These are phyloP conservation scores for Ceratitis capitata DNA, from an alignment of 1,140 invertebrate species.

Conservation along the genomic window DNA sequence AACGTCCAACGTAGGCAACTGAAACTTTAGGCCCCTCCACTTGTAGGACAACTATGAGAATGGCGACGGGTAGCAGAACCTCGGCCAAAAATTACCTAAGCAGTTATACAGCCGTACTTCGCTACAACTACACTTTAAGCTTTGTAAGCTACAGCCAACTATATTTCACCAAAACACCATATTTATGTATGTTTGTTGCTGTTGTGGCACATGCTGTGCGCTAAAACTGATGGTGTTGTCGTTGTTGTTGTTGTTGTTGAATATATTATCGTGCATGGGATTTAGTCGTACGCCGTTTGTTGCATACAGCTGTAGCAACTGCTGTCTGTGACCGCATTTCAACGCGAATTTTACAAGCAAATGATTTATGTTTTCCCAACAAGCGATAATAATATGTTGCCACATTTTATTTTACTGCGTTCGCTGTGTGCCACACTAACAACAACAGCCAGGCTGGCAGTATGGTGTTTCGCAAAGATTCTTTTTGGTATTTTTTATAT, in stretches of 20 bases:
- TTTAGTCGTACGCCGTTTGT: not conserved
- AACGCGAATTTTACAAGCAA: constrained; percentile 28
- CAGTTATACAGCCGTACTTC: not conserved
- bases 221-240: too few species aligned
- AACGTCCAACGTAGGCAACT: too few species aligned
- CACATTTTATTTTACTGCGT: constrained; percentile 33
- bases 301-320: not conserved
- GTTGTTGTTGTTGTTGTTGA: constrained; percentile 11
- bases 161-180: not conserved
- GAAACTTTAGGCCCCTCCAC: too few species aligned
- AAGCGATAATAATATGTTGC: constrained; percentile 39
- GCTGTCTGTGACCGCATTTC: not conserved
- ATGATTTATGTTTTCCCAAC: constrained; percentile 39
- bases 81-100: too few species aligned
- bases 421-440: not conserved
- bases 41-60: too few species aligned
- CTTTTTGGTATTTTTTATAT: not conserved
- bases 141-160: not conserved
- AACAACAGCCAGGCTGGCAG: not conserved
- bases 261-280: not conserved
- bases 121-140: too few species aligned
- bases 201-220: not conserved
- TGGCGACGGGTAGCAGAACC: too few species aligned
- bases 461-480: too few species aligned
- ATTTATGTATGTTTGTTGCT: not conserved